phyloP scores from a whole-genome alignment of 2,113 vertebrate genomes.

The Cyprinodon brontotheroides region DNA sequence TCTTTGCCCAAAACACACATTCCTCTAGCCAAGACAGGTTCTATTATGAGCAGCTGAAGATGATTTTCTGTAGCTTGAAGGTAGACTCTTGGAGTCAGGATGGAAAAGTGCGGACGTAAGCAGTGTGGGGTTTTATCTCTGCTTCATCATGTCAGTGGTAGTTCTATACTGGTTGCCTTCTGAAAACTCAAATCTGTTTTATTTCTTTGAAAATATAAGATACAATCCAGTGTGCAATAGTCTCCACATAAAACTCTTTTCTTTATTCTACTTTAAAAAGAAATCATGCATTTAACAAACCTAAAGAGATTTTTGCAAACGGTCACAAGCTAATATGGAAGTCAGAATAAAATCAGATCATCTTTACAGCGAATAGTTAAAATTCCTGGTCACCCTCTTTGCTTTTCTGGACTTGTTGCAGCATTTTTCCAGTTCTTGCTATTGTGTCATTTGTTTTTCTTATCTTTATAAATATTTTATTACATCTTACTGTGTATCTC shows the following conservation, averaged over 20 bases:
- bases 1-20: conserved; percentile 26
- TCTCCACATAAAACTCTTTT: not conserved
- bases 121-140: not conserved
- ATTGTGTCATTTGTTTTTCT: not conserved
- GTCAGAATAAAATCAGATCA: too few relatives aligned
- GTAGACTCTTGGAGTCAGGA: conserved; percentile 1
- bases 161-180: not conserved
- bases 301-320: not conserved
- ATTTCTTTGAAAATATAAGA: not conserved
- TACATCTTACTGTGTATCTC: not conserved
- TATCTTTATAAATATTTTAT: not conserved
- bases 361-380: not conserved
- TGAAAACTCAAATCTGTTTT: not conserved
- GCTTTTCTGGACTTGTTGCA: too few relatives aligned
- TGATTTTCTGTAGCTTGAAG: conserved; percentile 25
- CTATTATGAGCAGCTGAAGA: conserved; percentile 22
- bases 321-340: too few relatives aligned
- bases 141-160: not conserved
- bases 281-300: too few relatives aligned
- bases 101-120: not conserved
- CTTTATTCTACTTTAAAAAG: not conserved
- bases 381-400: too few relatives aligned
- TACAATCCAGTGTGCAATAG: not conserved
- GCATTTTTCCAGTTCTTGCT: too few relatives aligned
- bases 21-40: conserved; percentile 32